These are phyloP conservation scores for Pseudachorutes palmiensis DNA, from an alignment of 1,140 invertebrate genomes.

Conservation along the genomic window DNA sequence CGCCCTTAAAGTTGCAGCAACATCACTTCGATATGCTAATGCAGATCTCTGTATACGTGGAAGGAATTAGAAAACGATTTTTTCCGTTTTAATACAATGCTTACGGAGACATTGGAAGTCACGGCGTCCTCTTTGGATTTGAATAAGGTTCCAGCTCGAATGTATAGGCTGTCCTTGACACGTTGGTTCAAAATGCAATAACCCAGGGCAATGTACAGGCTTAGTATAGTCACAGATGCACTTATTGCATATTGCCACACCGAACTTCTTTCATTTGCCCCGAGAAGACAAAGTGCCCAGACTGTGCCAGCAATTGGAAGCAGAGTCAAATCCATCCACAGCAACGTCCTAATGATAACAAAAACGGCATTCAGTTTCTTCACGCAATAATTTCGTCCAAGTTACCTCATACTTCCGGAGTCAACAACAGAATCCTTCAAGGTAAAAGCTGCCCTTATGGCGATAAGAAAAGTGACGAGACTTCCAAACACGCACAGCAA, in stretches of 20 bases:
- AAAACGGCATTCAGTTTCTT: too few relatives aligned
- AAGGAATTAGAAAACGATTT: conserved; percentile 21
- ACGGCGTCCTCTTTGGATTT: conserved; percentile 39
- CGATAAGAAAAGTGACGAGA: conserved; percentile 70
- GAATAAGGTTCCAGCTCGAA: conserved; percentile 43
- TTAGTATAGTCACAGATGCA: conserved; percentile 59
- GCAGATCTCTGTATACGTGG: conserved; percentile 59
- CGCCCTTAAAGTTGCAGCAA: conserved; percentile 30
- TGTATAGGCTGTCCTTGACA: conserved; percentile 59
- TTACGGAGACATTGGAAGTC: conserved; percentile 51
- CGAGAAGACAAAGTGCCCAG: conserved; percentile 71
- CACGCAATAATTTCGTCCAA: background rate
- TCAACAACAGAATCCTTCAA: conserved; percentile 81
- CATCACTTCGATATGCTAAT: conserved; percentile 66
- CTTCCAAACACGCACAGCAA: conserved; percentile 66
- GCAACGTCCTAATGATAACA: conserved; percentile 64
- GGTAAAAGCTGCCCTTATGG: conserved; percentile 79
- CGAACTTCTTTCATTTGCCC: conserved; percentile 65
- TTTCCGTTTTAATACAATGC: conserved; percentile 18
- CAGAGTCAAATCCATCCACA: conserved; percentile 74
- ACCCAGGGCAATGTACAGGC: conserved; percentile 68
- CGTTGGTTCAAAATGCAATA: conserved; percentile 73
- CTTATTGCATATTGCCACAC: conserved; percentile 64
- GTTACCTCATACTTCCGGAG: conserved; percentile 65
- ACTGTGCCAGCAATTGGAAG: conserved; percentile 65